Evolutionary conservation across 2,888 invertebrate genomes (phyloP), one percentile per base, ranked within the genome.

Genomic region (Microctonus aethiopoides): DNA sequence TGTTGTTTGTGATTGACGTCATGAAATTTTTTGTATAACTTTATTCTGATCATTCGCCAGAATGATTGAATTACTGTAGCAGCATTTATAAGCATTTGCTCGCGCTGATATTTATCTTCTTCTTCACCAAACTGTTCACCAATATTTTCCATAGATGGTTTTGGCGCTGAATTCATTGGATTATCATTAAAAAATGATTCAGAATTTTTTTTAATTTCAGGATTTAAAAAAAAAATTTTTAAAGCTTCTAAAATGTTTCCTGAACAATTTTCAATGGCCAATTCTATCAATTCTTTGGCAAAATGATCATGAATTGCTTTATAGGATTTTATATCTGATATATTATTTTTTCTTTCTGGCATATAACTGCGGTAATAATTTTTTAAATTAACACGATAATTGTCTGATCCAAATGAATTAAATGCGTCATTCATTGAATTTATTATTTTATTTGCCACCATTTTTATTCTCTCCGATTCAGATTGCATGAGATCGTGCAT

Each of bases 221-320:
- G 77, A 57, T 80, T 70, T 20, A 79, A 9, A 11, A 80, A 81
- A 16, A 82, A 79, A 63, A 81, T 68, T 22, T 75, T 79, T 41
- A 82, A 13, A 0, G 71, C 9, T 4, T 34, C 41, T 3, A 52
- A 6, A 0, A 73, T 20, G 9, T 60, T 57, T 22, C 60, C 29
- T 0, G 36, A 2, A 9, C 74, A 29, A n/a, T 57, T 36, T 11
- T 68, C 67, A 0, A 1, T 65, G 1, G 77, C 64, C 10, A 76
- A 22, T 2, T 60, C 29, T 7, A 70, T 39, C 7, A 78, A 54
- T 57, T 80, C 80, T 9, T 76, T 67, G 10, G 72, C 36, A 6
- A 80, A 81, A 10, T 51, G 66, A n/a, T 39, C 22, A 26, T 80
- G 77, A 69, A 80, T 76, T 1, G 46, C 39, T 41, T 61, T 9